Base-by-base conservation (phyloP, 2,888 invertebrate genomes). In the Dione vanillae region DNA sequence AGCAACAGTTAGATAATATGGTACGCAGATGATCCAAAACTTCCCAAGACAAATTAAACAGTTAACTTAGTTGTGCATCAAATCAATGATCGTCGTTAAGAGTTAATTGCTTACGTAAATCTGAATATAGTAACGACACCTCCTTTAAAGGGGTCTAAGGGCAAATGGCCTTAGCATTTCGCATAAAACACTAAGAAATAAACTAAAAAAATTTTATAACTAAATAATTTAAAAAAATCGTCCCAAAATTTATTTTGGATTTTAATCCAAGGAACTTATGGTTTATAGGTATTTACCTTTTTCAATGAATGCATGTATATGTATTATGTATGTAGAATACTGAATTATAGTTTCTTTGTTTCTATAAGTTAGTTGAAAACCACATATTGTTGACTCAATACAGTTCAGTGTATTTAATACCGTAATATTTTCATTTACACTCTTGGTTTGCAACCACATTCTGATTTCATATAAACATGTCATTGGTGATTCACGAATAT, bases 401-500 rank as follows among this genome's bases (percentile, higher is more conserved):
- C 2, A 37, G 56, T 56, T 37, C 16, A 37, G 12, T 56, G 56
- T 56, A 40, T 16, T 7, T 40, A n/a, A 47, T 37, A 56, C 56
- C 56, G 37, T 37, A 56, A 40, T 37, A 35, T 19, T 10, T 37
- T 19, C 37, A 56, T 56, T 37, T 16, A 56, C 37, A 16, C 37
- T 56, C 56, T 56, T 37, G 5, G 16, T 56, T 37, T 40, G 11
- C 37, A 56, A 56, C 56, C 56, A 37, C 56, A 56, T 9, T 12
- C 56, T 56, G 56, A 56, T 56, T 56, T 56, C 56, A 56, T 37
- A 11, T 37, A 56, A 56, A 40, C 37, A 56, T 56, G 56, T 16
- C 16, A 56, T 27, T 19, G n/a, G n/a, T 54, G 54, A 54, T 16
- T 54, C 37, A 56, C 12, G 11, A 37, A 56, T 35, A 16, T 37